Base-by-base conservation (phyloP, 2,888 invertebrate genomes). In the Papilio protenor region DNA sequence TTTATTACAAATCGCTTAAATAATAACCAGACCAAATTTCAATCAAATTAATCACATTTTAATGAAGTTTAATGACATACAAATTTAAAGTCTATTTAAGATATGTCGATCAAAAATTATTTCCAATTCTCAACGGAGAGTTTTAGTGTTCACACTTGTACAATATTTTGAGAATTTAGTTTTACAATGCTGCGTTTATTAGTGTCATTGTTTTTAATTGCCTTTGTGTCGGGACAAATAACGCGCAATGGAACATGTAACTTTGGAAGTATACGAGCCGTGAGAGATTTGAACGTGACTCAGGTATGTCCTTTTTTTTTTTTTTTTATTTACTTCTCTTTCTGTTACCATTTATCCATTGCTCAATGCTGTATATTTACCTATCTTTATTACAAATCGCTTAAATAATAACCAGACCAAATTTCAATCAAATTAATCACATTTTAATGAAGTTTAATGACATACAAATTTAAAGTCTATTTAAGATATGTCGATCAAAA, bases 231-330 rank as follows among this genome's bases (percentile, higher is more conserved):
- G n/a, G 75, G 55, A 33, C 77, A 78, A 75, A 61, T 78, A n/a
- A 45, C 74, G 11, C 70, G 49, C 21, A 78, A 78, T 61, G 77
- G 77, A 23, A 78, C 77, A 27, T 78, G 77, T 45, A 71, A 78
- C 71, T 75, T 78, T 40, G n/a, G 52, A 27, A 75, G 71, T 64
- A 40, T 78, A 27, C 14, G 11, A 40, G 70, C 77, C 0, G 71
- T 61, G 23, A 78, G 70, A 14, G 61, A 75, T 71, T 55, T 78
- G n/a, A 78, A 78, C 45, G 6, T 78, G 16, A 70, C 77, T 14
- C 16, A 64, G 75, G 77, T 78, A 77, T 8, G 73, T 72, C 40
- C 5, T 61, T 33, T n/a, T n/a, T n/a, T n/a, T n/a, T 33, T 33
- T 52, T 52, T 52, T 14, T 18, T 14, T 18, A 52, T 52, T 52